A percentile compares a stretch with the other conserved stretches of the same genome.
Conservation (phyloP, 2,797 vertebrate genomes). For the Triplophysa yarkandensis region DNA sequence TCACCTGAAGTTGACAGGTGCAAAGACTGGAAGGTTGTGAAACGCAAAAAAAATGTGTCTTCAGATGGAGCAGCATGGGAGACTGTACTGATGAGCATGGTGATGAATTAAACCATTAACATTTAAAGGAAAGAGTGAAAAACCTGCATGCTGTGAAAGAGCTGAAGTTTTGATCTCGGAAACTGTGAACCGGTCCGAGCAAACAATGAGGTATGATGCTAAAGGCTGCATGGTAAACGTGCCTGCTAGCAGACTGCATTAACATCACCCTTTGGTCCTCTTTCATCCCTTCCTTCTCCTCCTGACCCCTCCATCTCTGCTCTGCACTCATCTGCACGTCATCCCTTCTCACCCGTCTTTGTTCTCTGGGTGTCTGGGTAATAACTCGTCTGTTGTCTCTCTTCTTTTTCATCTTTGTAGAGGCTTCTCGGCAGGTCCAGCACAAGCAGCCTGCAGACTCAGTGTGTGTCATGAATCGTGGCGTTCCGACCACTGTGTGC, state of each 20-base stretch:
- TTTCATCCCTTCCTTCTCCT: constrained; percentile 43
- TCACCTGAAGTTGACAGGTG: constrained; percentile 50
- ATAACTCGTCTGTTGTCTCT: constrained; percentile 62
- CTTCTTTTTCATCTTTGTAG: constrained; percentile 60
- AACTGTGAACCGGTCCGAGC: constrained; percentile 21
- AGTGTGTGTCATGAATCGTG: constrained; percentile 65
- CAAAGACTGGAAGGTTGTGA: constrained; percentile 50
- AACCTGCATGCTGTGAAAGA: constrained; percentile 54
- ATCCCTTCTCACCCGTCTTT: constrained; percentile 47
- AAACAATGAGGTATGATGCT: constrained; percentile 47
- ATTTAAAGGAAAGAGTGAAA: constrained; percentile 29
- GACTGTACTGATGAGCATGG: constrained; percentile 58
- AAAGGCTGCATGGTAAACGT: constrained; percentile 52
- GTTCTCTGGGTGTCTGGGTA: constrained; percentile 46
- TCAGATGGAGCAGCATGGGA: constrained; percentile 53
- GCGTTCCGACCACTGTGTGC: constrained; percentile 63
- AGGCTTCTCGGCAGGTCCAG: constrained; percentile 52
- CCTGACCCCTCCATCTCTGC: constrained; percentile 20
- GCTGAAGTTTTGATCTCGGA: constrained; percentile 23
- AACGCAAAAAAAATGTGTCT: constrained; percentile 41
- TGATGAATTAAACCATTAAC: constrained; percentile 53
- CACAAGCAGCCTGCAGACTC: constrained; percentile 57
- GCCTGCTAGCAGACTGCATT: constrained; percentile 35
- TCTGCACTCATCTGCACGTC: constrained; percentile 32
- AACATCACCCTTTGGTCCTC: constrained; percentile 31